phyloP scores from a whole-genome alignment of 2,113 vertebrate genomes.

The Bubo scandiacus region DNA sequence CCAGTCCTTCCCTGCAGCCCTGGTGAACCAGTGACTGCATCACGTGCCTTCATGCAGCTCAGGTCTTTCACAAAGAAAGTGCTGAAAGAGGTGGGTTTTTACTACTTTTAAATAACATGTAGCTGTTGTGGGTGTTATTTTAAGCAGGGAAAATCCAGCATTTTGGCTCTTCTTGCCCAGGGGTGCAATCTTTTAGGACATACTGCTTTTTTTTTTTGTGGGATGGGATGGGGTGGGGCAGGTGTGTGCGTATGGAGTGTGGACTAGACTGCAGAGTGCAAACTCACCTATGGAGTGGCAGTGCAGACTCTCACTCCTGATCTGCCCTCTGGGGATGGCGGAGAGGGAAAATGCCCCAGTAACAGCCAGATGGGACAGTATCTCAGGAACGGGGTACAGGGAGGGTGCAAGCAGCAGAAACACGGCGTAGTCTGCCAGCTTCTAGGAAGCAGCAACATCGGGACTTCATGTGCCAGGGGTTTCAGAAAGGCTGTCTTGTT shows the following conservation, averaged over 20 bases:
- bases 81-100: background rate
- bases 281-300: background rate
- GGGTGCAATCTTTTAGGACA: background rate
- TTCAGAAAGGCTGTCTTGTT: background rate
- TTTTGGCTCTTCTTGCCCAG: background rate
- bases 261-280: background rate
- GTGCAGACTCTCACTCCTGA: background rate
- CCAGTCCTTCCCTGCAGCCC: too few relatives aligned
- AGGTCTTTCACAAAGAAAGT: too few relatives aligned
- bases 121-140: background rate
- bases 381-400: background rate
- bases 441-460: background rate
- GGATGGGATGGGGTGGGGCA: too few relatives aligned
- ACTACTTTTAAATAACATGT: background rate
- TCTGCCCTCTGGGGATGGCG: background rate
- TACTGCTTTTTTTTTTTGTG: background rate
- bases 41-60: too few relatives aligned
- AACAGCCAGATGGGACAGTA: background rate
- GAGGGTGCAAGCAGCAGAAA: background rate
- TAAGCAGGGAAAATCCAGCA: background rate
- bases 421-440: background rate
- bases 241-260: too few relatives aligned
- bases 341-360: background rate
- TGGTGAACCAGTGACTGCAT: too few relatives aligned
- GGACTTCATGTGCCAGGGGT: background rate